Evolutionary conservation across 2,113 vertebrate species (phyloP), one percentile per base, ranked within the genome.

Genomic region (Nansenia antarctica): DNA sequence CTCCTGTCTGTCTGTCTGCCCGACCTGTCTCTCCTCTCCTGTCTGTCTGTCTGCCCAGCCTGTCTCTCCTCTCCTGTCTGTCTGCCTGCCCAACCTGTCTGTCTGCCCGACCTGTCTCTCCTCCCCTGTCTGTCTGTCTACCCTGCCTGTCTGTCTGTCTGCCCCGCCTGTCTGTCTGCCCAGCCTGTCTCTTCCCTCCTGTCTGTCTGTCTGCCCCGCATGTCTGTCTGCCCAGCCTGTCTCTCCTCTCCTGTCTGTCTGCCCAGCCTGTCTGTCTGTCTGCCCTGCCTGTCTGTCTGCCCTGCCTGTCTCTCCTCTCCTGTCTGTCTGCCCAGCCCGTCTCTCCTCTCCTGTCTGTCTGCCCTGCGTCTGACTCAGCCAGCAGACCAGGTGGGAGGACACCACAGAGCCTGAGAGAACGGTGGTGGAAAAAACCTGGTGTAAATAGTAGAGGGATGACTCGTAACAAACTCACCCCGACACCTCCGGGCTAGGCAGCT

Each of bases 401-500:
- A 49, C 5, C 6, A 20, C 18, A 71, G 6, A 47, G n/a, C 58
- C 73, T 63, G 22, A 49, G 42, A 73, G 47, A 45, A 31, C 9
- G 59, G 47, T 57, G 54, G 31, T n/a, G n/a, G n/a, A n/a, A 74
- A 67, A 37, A 32, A 49, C 24, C 24, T 65, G 58, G 58, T 39
- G 60, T 15, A 12, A 31, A 72, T 61, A 69, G 45, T 54, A n/a
- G n/a, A n/a, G 68, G 26, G 76, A 74, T 65, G 32, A 47, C 34
- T 37, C 34, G 53, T 32, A 65, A 47, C 47, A 53, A 47, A 31
- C 45, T 30, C 55, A 71, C 30, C n/a, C 24, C 52, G 35, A 32
- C 49, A 49, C 31, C 37, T 47, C 6, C 15, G 27, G 15, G 30
- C 1, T 0, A 15, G 3, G 1, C 62, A 30, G 37, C 42, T 59